Evolutionary conservation across 1,140 invertebrate species (phyloP).

Genomic region (Monochamus saltuarius): DNA sequence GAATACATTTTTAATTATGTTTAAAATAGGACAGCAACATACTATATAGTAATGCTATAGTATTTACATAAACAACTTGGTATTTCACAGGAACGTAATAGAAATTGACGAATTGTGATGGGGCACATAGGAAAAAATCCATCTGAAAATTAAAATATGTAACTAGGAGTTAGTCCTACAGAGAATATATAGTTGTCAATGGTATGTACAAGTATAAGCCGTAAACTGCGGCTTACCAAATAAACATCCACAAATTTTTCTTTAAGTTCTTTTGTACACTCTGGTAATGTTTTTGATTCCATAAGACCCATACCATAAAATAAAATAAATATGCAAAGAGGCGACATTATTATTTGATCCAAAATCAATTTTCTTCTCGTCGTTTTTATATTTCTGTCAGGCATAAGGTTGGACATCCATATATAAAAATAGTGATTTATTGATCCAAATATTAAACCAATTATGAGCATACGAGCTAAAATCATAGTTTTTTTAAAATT

Average conservation of each 20-base stretch:
- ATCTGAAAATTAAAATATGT: conserved; percentile 54
- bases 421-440: conserved; percentile 78
- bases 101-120: conserved; percentile 80
- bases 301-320: conserved; percentile 70
- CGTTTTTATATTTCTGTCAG: conserved; percentile 59
- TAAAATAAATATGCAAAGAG: conserved; percentile 69
- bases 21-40: conserved; percentile 79
- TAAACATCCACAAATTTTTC: conserved; percentile 34
- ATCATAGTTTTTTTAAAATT: conserved; percentile 28
- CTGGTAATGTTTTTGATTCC: conserved; percentile 53
- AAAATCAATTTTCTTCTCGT: conserved; percentile 69
- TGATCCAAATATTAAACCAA: conserved; percentile 69
- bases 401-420: conserved; percentile 69
- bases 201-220: too few relatives aligned
- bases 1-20: conserved; percentile 53
- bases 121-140: conserved; percentile 79
- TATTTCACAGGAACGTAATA: conserved; percentile 70
- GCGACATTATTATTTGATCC: conserved; percentile 72
- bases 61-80: conserved; percentile 77
- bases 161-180: too few relatives aligned
- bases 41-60: conserved; percentile 75
- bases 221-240: conserved; percentile 25
- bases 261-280: conserved; percentile 28
- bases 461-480: conserved; percentile 66
- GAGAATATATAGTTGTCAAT: too few relatives aligned